Percentiles rank a stretch among this genome's conserved stretches.
phyloP scores from a whole-genome alignment of 2,888 invertebrate genomes.

The Saturnia pavonia region DNA sequence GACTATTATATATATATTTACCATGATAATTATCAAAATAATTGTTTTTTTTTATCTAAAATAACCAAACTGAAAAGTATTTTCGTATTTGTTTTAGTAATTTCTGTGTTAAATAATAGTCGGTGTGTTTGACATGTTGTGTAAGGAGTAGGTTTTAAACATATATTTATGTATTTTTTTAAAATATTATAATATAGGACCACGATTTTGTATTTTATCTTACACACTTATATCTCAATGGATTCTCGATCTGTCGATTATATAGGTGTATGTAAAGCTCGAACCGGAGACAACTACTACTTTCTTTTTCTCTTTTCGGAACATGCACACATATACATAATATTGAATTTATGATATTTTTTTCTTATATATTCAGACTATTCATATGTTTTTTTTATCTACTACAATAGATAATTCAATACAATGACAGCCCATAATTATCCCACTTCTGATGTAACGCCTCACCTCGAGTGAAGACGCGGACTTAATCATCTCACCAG shows the following conservation, averaged over 20 bases:
- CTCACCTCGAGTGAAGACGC: no score
- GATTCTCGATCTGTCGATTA: slow-evolving; percentile 6
- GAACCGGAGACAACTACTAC: no score
- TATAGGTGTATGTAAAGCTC: not conserved
- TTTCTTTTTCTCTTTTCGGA: not conserved
- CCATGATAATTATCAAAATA: not conserved
- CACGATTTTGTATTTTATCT: slow-evolving; percentile 5
- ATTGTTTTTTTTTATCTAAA: not conserved
- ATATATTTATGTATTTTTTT: not conserved
- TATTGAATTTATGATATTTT: no score
- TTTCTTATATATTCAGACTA: no score
- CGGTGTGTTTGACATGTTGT: slow-evolving; percentile 1
- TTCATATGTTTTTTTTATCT: no score
- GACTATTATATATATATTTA: not conserved
- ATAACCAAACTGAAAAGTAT: not conserved
- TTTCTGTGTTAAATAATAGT: slow-evolving; percentile 10
- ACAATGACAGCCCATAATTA: no score
- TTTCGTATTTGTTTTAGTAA: not conserved
- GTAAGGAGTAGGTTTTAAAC: not conserved
- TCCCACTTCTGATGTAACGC: no score
- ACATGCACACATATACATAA: no score
- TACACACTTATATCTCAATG: slow-evolving; percentile 8
- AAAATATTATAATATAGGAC: not conserved
- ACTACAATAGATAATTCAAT: no score
- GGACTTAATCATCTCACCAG: no score